Evolutionary conservation across 64 coral and sea anemone species (phyloP).

Genomic region (Catalaphyllia jardinei): DNA sequence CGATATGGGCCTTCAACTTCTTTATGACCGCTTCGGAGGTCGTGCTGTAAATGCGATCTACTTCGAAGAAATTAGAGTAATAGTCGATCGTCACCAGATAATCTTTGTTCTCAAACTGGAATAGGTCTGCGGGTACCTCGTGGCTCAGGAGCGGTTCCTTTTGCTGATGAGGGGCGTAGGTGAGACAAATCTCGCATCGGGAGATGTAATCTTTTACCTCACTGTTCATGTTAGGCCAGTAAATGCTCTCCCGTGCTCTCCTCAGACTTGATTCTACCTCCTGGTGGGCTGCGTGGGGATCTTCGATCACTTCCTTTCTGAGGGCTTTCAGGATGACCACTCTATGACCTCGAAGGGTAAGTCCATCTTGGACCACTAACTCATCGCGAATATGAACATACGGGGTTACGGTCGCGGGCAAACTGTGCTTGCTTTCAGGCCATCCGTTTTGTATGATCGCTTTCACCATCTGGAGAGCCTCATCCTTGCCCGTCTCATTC

Average conservation of each 20-base stretch:
- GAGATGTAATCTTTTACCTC: constrained; percentile 48
- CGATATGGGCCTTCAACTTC: no score
- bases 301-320: constrained; percentile 13
- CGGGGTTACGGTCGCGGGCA: neutral
- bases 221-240: constrained; percentile 38
- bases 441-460: no score
- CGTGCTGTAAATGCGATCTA: no score
- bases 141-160: no score
- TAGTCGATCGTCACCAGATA: no score
- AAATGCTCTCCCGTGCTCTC: constrained; percentile 37
- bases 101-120: no score
- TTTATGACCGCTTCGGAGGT: no score
- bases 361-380: constrained; percentile 19
- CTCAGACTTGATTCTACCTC: no score
- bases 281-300: constrained; percentile 16
- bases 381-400: constrained; percentile 28
- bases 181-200: constrained; percentile 9
- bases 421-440: neutral
- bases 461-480: neutral
- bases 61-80: no score
- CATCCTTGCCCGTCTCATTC: constrained; percentile 13
- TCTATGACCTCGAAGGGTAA: neutral
- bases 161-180: no score
- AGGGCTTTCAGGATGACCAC: constrained; percentile 14
- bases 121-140: no score